Evolutionary conservation across 2,888 invertebrate species (phyloP).

Genomic region (Ceriagrion tenellum): DNA sequence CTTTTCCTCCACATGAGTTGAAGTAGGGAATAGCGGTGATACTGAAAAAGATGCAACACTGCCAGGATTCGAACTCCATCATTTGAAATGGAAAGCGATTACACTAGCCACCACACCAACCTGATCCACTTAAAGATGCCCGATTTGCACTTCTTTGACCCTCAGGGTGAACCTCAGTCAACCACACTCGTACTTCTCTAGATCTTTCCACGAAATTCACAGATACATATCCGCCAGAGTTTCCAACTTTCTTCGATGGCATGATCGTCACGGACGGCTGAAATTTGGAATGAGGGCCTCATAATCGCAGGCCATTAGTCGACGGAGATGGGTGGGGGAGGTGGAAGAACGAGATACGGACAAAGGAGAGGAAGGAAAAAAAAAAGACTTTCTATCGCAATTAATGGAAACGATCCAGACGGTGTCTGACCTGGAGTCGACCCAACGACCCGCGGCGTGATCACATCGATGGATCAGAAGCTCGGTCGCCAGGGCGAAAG

Average conservation of each 20-base stretch:
- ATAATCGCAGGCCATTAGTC: background rate
- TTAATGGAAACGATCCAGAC: background rate
- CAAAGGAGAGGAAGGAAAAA: background rate
- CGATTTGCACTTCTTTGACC: background rate
- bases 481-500: no score
- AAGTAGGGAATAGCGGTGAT: no score
- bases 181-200: background rate
- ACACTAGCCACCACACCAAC: no score
- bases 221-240: background rate
- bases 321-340: background rate
- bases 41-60: no score
- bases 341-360: background rate
- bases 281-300: background rate
- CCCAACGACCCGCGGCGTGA: no score
- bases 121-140: background rate
- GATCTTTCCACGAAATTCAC: background rate
- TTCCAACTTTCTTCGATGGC: background rate
- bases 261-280: background rate
- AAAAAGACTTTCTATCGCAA: background rate
- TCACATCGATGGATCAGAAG: background rate
- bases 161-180: background rate
- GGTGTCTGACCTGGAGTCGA: background rate
- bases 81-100: no score
- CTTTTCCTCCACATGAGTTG: no score
- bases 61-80: no score